Evolutionary conservation across 2,113 vertebrate genomes (phyloP), one percentile per base, ranked within the genome.

Genomic region (Aptenodytes forsteri): DNA sequence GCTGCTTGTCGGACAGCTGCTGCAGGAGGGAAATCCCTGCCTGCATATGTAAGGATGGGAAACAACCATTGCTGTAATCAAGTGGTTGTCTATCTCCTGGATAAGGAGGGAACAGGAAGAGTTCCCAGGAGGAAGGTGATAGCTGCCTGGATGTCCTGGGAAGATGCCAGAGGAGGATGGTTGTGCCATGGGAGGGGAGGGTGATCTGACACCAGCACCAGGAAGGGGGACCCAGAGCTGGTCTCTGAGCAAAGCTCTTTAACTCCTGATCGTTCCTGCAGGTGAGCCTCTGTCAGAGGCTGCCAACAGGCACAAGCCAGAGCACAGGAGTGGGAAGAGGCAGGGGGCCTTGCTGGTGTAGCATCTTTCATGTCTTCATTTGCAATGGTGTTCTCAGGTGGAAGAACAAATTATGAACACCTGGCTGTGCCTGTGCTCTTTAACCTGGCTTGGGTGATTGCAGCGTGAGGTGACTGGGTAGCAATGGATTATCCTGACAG

Each of bases 1-100:
- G 49, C 20, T 14, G 4, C 61, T 79, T 34, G 16, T 75, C 2
- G 5, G 58, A 65, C 13, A 77, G 49, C 22, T 4, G 2, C 34
- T 83, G 89, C 25, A 62, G 61, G 8, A 89, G 22, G 26, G 13
- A 61, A 72, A 32, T n/a, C 49, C 42, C 52, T 79, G 32, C 22
- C 38, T 52, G 7, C 0, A 0, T 32, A 4, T 16, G 2, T 61
- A 55, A 94, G 46, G 29, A 38, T 34, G 21, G 38, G 13, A 88
- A 79, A 62, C 0, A 2, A 64, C 25, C 23, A 26, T 3, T 46
- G 32, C 13, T 76, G 67, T 17, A 55, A 54, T 36, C 18, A 50
- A 54, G 56, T 30, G 15, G 16, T 44, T 50, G 10, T n/a, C 27
- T 36, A 5, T 15, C 44, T 65, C 40, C 36, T 69, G 56, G 36